Percentiles rank a stretch among this genome's conserved stretches.
Conservation (phyloP, 2,113 vertebrate species). For the Heloderma charlesbogerti region DNA sequence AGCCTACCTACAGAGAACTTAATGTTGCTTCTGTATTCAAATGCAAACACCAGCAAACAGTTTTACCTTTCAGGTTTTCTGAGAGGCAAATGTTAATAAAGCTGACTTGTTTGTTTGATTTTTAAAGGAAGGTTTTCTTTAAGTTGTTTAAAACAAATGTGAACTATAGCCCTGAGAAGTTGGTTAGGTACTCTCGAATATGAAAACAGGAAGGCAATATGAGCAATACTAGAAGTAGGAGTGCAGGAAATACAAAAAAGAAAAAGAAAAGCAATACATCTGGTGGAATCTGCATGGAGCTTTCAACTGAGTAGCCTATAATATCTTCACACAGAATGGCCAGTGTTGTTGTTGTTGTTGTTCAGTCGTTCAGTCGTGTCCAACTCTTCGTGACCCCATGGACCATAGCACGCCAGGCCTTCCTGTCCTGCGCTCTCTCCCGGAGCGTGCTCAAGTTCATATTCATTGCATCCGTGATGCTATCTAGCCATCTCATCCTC, state of each 20-base stretch:
- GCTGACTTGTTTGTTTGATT: not conserved
- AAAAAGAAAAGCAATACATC: not conserved
- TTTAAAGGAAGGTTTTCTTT: not conserved
- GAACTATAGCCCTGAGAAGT: not conserved
- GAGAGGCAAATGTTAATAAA: not conserved
- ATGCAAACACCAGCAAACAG: not conserved
- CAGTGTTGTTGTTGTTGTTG: too few species aligned
- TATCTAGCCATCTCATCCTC: too few species aligned
- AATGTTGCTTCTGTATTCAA: constrained; percentile 9
- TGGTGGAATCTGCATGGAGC: not conserved
- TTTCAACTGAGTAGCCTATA: not conserved
- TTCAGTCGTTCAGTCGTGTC: too few species aligned
- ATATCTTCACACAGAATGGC: not conserved
- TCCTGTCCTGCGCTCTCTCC: too few species aligned
- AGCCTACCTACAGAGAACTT: not conserved
- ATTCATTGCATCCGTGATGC: too few species aligned
- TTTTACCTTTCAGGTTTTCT: not conserved
- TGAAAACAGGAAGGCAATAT: not conserved
- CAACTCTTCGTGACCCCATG: too few species aligned
- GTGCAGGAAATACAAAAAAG: not conserved
- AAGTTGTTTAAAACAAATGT: not conserved
- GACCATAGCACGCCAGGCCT: too few species aligned
- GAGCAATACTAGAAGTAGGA: not conserved
- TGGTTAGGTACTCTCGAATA: not conserved
- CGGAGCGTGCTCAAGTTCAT: too few species aligned